These are phyloP conservation scores for Conus canariensis DNA, from an alignment of 2,888 invertebrate species.

Conservation along the genomic window DNA sequence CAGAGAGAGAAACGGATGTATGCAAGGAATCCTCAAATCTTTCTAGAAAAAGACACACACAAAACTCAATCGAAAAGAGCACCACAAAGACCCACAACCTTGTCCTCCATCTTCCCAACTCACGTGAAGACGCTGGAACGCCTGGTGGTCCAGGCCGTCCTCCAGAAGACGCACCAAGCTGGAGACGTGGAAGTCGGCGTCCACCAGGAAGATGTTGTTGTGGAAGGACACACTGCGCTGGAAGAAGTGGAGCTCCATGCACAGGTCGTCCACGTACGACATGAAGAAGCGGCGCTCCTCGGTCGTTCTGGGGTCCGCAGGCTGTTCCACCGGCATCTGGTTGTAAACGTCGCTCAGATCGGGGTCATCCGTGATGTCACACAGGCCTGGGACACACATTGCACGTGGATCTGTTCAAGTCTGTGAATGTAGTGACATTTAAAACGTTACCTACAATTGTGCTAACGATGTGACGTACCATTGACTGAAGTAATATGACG, in stretches of 20 bases:
- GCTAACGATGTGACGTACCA: too few species aligned
- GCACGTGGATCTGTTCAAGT: too few species aligned
- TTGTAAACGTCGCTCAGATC: conserved; percentile 71
- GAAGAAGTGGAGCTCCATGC: conserved; percentile 73
- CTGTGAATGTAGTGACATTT: too few species aligned
- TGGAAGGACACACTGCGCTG: conserved; percentile 68
- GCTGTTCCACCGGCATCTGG: conserved; percentile 66
- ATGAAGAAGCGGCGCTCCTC: conserved; percentile 75
- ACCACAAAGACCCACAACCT: too few species aligned
- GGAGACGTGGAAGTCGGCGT: neutral
- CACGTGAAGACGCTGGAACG: neutral
- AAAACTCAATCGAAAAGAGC: too few species aligned
- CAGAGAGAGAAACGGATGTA: too few species aligned
- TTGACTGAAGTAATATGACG: too few species aligned
- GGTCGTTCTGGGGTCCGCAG: conserved; percentile 68
- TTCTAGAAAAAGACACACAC: too few species aligned
- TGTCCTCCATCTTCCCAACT: neutral
- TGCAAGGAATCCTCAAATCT: too few species aligned
- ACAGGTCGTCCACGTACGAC: conserved; percentile 70
- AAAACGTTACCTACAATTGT: too few species aligned
- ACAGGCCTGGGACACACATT: conserved; percentile 63
- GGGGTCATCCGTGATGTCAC: conserved; percentile 74
- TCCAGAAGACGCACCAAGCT: neutral
- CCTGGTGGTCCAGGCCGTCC: neutral
- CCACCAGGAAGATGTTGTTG: conserved; percentile 58